These are phyloP conservation scores for Drosophila anomelani DNA, from an alignment of 2,888 invertebrate genomes.

Conservation along the genomic window DNA sequence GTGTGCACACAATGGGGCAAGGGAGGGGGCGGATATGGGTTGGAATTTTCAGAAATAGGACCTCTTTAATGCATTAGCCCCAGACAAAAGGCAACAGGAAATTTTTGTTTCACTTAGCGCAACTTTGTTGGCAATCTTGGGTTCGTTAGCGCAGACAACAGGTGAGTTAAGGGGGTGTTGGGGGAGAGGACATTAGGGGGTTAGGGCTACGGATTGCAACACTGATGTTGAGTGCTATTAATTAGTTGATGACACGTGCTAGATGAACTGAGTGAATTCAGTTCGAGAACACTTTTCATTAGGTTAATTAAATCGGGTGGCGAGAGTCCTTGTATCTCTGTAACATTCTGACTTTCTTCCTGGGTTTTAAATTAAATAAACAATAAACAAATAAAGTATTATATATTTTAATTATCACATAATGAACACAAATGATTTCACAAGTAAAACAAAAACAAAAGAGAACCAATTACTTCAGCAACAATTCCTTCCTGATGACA, in stretches of 20 bases:
- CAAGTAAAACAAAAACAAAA: not conserved
- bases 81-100: slow-evolving; percentile 41
- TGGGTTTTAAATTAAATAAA: not conserved
- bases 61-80: slow-evolving; percentile 34
- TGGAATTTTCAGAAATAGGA: slow-evolving; percentile 7
- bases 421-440: not conserved
- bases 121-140: slow-evolving; percentile 26
- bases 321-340: not conserved
- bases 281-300: slow-evolving; percentile 24
- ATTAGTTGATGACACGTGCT: slow-evolving; percentile 40
- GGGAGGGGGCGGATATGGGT: not conserved
- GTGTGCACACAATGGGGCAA: slow-evolving; percentile 59
- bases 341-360: no score
- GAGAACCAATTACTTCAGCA: not conserved
- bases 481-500: not conserved
- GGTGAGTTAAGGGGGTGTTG: slow-evolving; percentile 10
- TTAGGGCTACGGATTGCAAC: not conserved
- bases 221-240: slow-evolving; percentile 33
- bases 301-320: not conserved
- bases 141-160: slow-evolving; percentile 15
- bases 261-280: slow-evolving; percentile 18
- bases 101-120: slow-evolving; percentile 42
- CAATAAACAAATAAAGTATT: not conserved
- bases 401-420: not conserved
- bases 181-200: not conserved